Percentiles rank a stretch among this genome's conserved stretches.
Conservation (phyloP, 1,140 invertebrate genomes). For the Pseudomyrmex gracilis region DNA sequence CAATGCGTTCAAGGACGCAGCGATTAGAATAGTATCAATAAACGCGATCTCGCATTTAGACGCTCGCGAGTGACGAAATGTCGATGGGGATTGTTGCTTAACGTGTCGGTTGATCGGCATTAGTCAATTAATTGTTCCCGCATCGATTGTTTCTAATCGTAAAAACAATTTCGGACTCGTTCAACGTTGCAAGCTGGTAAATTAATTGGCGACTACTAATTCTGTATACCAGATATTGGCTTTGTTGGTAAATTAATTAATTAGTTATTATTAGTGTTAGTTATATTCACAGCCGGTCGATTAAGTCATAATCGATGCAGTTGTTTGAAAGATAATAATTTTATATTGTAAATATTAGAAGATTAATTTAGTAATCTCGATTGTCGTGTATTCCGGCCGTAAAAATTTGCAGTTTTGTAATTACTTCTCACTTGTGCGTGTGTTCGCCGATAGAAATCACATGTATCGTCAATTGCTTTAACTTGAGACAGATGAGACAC, state of each 20-base stretch:
- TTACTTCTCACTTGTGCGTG: too few species aligned
- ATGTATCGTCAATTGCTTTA: too few species aligned
- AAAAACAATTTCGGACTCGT: not conserved
- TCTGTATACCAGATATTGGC: too few species aligned
- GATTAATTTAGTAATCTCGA: not conserved
- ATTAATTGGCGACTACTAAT: too few species aligned
- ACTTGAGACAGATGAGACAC: too few species aligned
- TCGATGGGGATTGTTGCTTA: not conserved
- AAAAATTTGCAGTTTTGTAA: too few species aligned
- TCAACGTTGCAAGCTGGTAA: too few species aligned
- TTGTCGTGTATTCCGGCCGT: too few species aligned
- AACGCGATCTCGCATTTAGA: constrained; percentile 41
- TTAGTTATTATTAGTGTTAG: not conserved
- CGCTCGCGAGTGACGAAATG: constrained; percentile 29
- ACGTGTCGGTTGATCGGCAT: not conserved
- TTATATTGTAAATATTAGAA: too few species aligned
- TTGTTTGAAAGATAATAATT: not conserved
- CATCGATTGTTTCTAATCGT: not conserved
- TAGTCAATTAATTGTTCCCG: not conserved
- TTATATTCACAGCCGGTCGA: constrained; percentile 11
- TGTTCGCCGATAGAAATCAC: too few species aligned
- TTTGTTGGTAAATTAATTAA: not conserved
- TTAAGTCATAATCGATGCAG: not conserved
- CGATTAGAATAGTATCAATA: constrained; percentile 68
- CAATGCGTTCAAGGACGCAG: constrained; percentile 59